A percentile compares a stretch with the other conserved stretches of the same genome.
Conservation (phyloP, 37 sponge, comb jelly and placozoan species). For the Chondrilla cf. caribensis region DNA sequence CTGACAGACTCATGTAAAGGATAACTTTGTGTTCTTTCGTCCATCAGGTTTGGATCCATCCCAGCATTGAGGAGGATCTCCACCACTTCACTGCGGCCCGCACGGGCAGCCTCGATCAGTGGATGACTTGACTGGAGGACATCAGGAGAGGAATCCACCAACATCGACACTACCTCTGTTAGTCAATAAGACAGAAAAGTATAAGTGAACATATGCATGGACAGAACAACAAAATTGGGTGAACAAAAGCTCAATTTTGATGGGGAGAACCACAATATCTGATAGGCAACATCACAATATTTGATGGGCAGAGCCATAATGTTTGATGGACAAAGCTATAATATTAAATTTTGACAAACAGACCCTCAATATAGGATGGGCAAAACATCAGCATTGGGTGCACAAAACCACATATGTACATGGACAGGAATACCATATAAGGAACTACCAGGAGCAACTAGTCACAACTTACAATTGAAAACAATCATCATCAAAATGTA, state of each 20-base stretch:
- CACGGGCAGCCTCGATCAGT: not conserved
- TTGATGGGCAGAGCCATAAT: no score
- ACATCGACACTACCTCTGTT: conserved; percentile 71
- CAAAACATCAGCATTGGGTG: no score
- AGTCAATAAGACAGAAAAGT: not conserved
- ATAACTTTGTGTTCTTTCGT: conserved; percentile 32
- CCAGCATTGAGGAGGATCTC: conserved; percentile 72
- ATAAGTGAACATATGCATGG: not conserved
- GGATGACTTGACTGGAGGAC: conserved; percentile 9
- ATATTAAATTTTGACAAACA: no score
- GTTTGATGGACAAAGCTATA: no score
- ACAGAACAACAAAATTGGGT: not conserved
- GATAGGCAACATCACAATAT: no score
- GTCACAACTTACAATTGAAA: no score
- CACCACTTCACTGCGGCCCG: conserved; percentile 59
- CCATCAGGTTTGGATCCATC: conserved; percentile 67
- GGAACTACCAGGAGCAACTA: no score
- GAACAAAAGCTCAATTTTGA: not conserved
- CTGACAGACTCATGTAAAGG: conserved; percentile 77
- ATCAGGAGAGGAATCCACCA: conserved; percentile 68
- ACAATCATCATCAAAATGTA: no score
- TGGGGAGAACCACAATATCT: no score
- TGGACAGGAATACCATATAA: no score
- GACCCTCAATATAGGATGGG: no score
- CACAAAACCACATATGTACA: no score